These are phyloP conservation scores for Larimichthys polyactis DNA, from an alignment of 2,113 vertebrate species.

Conservation along the genomic window DNA sequence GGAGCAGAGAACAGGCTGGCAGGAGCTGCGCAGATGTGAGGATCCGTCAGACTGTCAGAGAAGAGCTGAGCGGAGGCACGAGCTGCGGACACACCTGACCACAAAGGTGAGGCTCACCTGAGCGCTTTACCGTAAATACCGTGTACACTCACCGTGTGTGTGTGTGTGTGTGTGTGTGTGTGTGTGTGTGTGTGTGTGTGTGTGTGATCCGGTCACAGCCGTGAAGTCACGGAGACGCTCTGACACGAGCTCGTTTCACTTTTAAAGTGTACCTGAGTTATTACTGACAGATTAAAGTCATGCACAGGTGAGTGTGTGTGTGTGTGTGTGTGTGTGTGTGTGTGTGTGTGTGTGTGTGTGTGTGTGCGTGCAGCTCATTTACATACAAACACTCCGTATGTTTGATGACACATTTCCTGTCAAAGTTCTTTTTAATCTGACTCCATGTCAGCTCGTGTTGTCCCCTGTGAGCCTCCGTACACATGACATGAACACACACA, in stretches of 20 bases:
- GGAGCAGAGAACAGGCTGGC: not conserved
- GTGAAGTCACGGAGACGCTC: not conserved
- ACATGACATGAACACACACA: not conserved
- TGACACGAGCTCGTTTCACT: not conserved
- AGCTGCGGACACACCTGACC: constrained; percentile 13
- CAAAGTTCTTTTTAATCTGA: too few species aligned
- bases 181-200: not conserved
- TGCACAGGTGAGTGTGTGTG: not conserved
- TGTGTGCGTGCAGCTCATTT: too few species aligned
- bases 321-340: too few species aligned
- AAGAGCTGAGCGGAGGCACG: not conserved
- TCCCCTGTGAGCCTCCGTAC: too few species aligned
- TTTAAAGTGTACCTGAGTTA: not conserved
- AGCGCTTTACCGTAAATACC: too few species aligned
- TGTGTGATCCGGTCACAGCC: not conserved
- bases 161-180: not conserved
- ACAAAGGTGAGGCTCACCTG: constrained; percentile 57
- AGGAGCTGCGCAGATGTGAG: constrained; percentile 48
- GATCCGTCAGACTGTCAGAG: not conserved
- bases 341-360: too few species aligned
- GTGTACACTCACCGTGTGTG: too few species aligned
- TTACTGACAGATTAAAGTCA: not conserved
- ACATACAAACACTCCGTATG: too few species aligned
- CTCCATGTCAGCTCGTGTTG: too few species aligned
- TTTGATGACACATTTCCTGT: too few species aligned